Evolutionary conservation across 2,888 invertebrate species (phyloP), one percentile per base, ranked within the genome.

Genomic region (Cyclophora punctaria): DNA sequence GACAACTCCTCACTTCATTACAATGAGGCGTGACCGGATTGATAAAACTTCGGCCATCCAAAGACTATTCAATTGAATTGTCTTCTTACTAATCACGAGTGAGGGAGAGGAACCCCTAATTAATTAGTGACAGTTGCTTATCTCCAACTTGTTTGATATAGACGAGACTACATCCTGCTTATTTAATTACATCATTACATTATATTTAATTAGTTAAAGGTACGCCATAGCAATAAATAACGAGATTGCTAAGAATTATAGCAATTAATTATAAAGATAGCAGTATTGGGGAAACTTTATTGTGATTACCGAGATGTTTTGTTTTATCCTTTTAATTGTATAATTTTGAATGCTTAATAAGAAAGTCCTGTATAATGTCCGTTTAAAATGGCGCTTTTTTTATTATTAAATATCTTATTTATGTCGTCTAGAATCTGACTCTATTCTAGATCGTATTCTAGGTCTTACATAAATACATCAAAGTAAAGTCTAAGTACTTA

Each of bases 1-100:
- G 83, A 84, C 83, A 83, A 81, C 73, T 75, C 71, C 74, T 75
- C 79, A 78, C 78, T 84, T 82, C 79, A 83, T 83, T 84, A 82
- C 66, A 65, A 63, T 62, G 63, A 59, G 62, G 69, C 83, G 83
- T 83, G 81, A 78, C 78, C 63, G 67, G 75, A 75, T 77, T 81
- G 72, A 69, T 78, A 80, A 80, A 77, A 75, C 63, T 67, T 70
- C 58, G 59, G 66, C 65, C 72, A 67, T 69, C 64, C 66, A 56
- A 56, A 58, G 55, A 62, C 60, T 60, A 60, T 66, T 67, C 67
- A 73, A 73, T 71, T 63, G 67, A 66, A 64, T 63, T 69, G 64
- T 67, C 60, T 62, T 52, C 48, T 42, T 50, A 49, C 59, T 61
- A 56, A 66, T 57, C 62, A 59, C 49, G 49, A 53, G 48, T 50